A percentile compares a stretch with the other conserved stretches of the same genome.
Conservation (phyloP, 2,888 invertebrate species). For the Psylliodes chrysocephalus region DNA sequence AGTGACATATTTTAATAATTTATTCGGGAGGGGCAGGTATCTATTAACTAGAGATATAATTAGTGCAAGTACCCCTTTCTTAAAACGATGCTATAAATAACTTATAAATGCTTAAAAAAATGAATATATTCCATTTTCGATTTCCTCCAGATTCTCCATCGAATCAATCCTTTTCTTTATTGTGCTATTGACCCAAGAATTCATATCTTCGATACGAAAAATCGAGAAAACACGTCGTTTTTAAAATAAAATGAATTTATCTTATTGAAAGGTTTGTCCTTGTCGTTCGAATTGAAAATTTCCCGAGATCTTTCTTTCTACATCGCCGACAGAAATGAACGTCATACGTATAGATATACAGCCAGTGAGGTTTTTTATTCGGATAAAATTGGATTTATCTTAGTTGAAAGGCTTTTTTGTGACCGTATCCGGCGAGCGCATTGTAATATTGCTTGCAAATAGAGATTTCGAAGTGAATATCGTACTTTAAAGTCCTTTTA, state of each 20-base stretch:
- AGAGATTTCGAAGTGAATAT: not conserved
- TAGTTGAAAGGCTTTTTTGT: slow-evolving; percentile 6
- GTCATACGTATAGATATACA: slow-evolving; percentile 6
- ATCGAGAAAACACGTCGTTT: not conserved
- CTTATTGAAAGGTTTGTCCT: slow-evolving; percentile 7
- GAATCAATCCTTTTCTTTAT: not conserved
- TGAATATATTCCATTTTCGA: no score
- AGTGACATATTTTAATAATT: no score
- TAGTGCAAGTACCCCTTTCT: no score
- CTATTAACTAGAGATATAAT: no score
- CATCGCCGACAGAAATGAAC: slow-evolving; percentile 7
- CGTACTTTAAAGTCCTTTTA: not conserved
- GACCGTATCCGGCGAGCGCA: not conserved
- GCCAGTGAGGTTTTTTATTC: slow-evolving; percentile 1
- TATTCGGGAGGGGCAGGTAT: no score
- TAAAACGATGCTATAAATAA: no score
- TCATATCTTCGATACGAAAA: slow-evolving; percentile 3
- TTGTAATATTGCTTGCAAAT: not conserved
- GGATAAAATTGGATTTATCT: slow-evolving; percentile 16
- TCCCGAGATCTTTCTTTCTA: slow-evolving; percentile 2
- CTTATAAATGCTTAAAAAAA: no score
- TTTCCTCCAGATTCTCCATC: no score
- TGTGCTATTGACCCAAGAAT: not conserved
- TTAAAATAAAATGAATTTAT: slow-evolving; percentile 12
- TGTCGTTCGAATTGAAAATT: slow-evolving; percentile 18